These are phyloP conservation scores for Flexamia atlantica DNA, from an alignment of 2,888 invertebrate genomes.

Conservation along the genomic window DNA sequence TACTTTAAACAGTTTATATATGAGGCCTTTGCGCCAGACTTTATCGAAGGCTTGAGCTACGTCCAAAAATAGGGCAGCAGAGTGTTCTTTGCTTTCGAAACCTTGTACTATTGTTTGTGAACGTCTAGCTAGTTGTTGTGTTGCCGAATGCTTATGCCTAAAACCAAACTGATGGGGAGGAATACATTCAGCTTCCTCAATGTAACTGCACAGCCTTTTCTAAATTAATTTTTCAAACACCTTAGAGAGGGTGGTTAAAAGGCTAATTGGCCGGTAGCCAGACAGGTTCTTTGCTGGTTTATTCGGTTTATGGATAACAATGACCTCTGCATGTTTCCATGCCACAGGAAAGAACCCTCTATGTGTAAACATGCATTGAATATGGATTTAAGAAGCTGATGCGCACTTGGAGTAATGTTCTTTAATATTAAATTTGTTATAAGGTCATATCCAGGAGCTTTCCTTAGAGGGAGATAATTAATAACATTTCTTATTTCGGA, in stretches of 20 bases:
- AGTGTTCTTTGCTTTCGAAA: slow-evolving; percentile 46
- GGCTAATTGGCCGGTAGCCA: slow-evolving; percentile 37
- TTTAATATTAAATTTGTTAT: too few species aligned
- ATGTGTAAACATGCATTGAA: slow-evolving; percentile 1
- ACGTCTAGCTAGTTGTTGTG: slow-evolving; percentile 52
- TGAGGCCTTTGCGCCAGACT: neutral
- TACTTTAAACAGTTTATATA: neutral
- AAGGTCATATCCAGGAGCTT: too few species aligned
- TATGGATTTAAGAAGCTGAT: slow-evolving; percentile 20
- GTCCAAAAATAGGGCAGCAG: neutral
- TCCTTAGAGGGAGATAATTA: too few species aligned
- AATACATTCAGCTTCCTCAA: neutral
- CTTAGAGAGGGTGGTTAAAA: neutral
- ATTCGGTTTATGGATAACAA: too few species aligned
- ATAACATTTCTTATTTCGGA: too few species aligned
- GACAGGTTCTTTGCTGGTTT: too few species aligned
- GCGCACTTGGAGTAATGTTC: slow-evolving; percentile 23
- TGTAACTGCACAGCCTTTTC: neutral
- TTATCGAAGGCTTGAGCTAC: neutral
- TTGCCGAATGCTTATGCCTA: slow-evolving; percentile 25
- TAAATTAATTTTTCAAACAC: neutral
- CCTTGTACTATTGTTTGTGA: slow-evolving; percentile 43
- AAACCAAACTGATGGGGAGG: slow-evolving; percentile 45
- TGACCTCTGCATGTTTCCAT: neutral
- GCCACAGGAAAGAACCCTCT: slow-evolving; percentile 19